Percentiles rank a stretch among this genome's conserved stretches.
Conservation (phyloP, 2,113 vertebrate species). For the Fukomys damarensis region DNA sequence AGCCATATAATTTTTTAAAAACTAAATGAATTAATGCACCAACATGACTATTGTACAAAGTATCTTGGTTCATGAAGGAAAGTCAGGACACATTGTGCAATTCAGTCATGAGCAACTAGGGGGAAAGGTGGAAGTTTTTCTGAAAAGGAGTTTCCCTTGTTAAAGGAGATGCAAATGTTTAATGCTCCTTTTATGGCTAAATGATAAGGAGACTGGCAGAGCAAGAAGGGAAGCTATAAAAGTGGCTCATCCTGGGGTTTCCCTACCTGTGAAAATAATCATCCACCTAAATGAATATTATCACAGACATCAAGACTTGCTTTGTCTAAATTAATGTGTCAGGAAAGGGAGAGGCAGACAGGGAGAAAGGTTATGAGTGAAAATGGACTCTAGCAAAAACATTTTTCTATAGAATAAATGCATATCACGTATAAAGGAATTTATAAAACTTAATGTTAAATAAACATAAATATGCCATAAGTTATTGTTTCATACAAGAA, state of each 20-base stretch:
- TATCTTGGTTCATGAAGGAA: not conserved
- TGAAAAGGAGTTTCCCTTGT: not conserved
- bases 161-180: slow-evolving; percentile 6
- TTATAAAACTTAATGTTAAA: not conserved
- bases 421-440: not conserved
- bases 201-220: not conserved
- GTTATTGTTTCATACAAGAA: not conserved
- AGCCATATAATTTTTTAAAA: slow-evolving; percentile 26
- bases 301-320: slow-evolving; percentile 17
- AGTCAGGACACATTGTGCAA: not conserved
- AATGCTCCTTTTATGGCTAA: slow-evolving; percentile 21
- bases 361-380: slow-evolving; percentile 25
- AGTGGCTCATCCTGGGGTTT: slow-evolving; percentile 37
- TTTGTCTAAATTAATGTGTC: slow-evolving; percentile 60
- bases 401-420: not conserved
- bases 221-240: slow-evolving; percentile 7
- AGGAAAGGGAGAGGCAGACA: slow-evolving; percentile 11
- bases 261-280: slow-evolving; percentile 76
- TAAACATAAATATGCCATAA: not conserved
- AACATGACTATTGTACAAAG: not conserved
- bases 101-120: not conserved
- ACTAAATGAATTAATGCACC: not conserved
- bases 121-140: not conserved
- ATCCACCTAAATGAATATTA: slow-evolving; percentile 63
- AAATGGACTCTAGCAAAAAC: not conserved